Percentiles rank a stretch among this genome's conserved stretches.
phyloP scores from a whole-genome alignment of 2,113 vertebrate genomes.

The Coptodon bakossiorum region DNA sequence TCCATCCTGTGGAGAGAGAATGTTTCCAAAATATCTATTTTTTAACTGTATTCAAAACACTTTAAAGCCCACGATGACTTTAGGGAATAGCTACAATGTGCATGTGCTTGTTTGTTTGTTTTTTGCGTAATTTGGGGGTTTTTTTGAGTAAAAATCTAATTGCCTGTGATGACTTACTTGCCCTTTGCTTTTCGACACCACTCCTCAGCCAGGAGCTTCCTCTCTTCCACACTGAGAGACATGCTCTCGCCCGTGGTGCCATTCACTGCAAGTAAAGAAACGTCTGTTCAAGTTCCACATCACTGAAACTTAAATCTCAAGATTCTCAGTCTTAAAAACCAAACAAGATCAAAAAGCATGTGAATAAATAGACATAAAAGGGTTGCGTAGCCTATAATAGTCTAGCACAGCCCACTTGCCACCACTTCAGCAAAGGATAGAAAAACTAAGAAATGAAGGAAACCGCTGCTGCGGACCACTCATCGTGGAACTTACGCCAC shows the following conservation, averaged over 20 bases:
- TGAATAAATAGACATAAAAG: neutral
- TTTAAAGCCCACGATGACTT: neutral
- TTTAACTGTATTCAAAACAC: neutral
- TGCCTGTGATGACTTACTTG: constrained; percentile 43
- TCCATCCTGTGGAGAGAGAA: constrained; percentile 75
- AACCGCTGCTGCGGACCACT: neutral
- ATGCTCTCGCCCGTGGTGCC: constrained; percentile 92
- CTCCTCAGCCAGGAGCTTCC: constrained; percentile 79
- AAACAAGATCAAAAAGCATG: neutral
- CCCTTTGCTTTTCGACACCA: constrained; percentile 79
- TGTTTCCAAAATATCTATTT: neutral
- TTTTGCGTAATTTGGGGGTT: accelerated
- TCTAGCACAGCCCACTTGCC: neutral
- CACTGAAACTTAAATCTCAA: neutral
- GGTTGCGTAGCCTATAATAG: neutral
- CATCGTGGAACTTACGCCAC: neutral
- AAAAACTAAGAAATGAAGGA: neutral
- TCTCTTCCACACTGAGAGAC: constrained; percentile 82
- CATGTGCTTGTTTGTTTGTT: neutral
- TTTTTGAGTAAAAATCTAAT: accelerated
- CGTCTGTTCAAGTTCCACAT: neutral
- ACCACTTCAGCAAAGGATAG: neutral
- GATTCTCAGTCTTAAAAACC: neutral
- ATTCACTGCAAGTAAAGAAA: constrained; percentile 78
- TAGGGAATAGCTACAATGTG: neutral